A percentile compares a stretch with the other conserved stretches of the same genome.
Evolutionary conservation across 2,797 vertebrate genomes (phyloP).

Genomic region (Oreonectes daqikongensis): DNA sequence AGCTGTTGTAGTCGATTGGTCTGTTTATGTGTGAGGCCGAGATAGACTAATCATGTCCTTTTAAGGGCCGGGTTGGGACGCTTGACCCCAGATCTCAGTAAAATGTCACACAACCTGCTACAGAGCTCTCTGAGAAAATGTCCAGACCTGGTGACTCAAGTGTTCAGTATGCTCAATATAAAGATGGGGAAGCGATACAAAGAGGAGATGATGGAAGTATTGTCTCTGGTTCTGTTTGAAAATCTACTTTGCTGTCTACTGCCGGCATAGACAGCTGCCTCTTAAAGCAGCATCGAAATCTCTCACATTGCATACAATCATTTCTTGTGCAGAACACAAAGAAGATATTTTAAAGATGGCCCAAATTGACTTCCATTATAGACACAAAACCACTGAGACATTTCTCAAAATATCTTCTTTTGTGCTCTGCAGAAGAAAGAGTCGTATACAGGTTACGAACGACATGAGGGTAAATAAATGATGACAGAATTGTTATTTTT

Average conservation of each 20-base stretch:
- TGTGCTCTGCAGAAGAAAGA: too few species aligned
- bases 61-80: constrained; percentile 47
- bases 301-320: too few species aligned
- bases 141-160: constrained; percentile 31
- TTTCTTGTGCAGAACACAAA: too few species aligned
- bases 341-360: too few species aligned
- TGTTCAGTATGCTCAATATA: constrained; percentile 20
- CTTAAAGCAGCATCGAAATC: not conserved
- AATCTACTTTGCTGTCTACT: constrained; percentile 1
- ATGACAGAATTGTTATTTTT: too few species aligned
- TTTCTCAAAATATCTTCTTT: too few species aligned
- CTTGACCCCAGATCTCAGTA: constrained; percentile 29
- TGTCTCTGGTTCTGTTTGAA: not conserved
- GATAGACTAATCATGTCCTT: constrained; percentile 49
- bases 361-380: too few species aligned
- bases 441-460: too few species aligned
- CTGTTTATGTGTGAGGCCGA: constrained; percentile 26
- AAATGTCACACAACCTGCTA: constrained; percentile 52
- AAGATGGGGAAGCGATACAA: constrained; percentile 23
- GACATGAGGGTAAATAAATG: too few species aligned
- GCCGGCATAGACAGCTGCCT: not conserved
- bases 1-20: constrained; percentile 40
- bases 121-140: constrained; percentile 27
- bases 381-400: too few species aligned
- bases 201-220: constrained; percentile 3